Base-by-base conservation (phyloP, 92 coral and sea anemone species). In the Chrysogorgia sp. region DNA sequence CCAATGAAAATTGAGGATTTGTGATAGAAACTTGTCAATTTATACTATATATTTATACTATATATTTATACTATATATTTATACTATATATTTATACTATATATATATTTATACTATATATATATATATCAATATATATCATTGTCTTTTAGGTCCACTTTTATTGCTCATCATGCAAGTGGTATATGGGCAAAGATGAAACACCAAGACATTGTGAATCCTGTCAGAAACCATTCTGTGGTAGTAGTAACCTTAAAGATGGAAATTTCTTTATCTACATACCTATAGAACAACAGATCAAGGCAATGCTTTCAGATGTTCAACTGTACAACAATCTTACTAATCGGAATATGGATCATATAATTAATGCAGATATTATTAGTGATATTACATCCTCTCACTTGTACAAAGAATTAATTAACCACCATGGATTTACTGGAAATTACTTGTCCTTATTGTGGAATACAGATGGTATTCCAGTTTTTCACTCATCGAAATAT, bases 361-460 rank as follows among this genome's bases (percentile, higher is more conserved):
- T 17, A 10, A 35, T 58, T 21, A 58, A 24, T 31, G 24, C 64
- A 58, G 24, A 15, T 28, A 22, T 10, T 26, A 40, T 62, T 25
- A 62, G 23, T 29, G 68, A 62, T 31, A 40, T 62, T 9, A 33
- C 35, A 62, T 25, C 41, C 2, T 33, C 68, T 3, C 23, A 10
- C 31, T 10, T 62, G 37, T 62, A 62, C 41, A 68, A 40, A 66
- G 17, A 82, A 62, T 37, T 21, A 71, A 32, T 82, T 67, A 7
- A 79, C 67, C 40, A 82, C 76, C 13, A 43, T 77, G 2, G 74
- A 67, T 0, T 78, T 77, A 43, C 60, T 57, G 52, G 63, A 64
- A 23, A 71, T 80, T 7, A n/a, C n/a, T n/a, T n/a, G n/a, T n/a
- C n/a, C n/a, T n/a, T n/a, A n/a, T n/a, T n/a, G n/a, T n/a, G n/a